These are phyloP conservation scores for Hyles lineata DNA, from an alignment of 2,888 invertebrate genomes.

Conservation along the genomic window DNA sequence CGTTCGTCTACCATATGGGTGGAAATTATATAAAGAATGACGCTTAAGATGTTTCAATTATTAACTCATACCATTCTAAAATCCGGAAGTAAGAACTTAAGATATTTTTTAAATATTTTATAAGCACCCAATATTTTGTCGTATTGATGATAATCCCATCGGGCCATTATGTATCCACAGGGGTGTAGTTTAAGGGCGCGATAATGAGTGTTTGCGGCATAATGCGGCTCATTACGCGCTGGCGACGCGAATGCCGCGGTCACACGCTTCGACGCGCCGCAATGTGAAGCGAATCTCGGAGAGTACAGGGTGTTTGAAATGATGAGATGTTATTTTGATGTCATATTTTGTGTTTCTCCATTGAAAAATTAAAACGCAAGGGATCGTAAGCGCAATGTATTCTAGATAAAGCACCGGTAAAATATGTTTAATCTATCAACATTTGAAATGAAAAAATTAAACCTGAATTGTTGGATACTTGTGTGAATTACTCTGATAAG, in stretches of 20 bases:
- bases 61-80: too few relatives aligned
- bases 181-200: slow-evolving; percentile 6
- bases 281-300: slow-evolving; percentile 32
- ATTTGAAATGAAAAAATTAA: too few relatives aligned
- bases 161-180: neutral
- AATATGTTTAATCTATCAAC: too few relatives aligned
- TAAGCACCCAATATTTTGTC: neutral
- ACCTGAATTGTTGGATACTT: too few relatives aligned
- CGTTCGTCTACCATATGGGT: too few relatives aligned
- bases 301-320: slow-evolving; percentile 34
- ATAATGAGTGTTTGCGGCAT: slow-evolving; percentile 24
- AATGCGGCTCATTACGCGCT: slow-evolving; percentile 38
- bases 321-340: neutral
- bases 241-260: slow-evolving; percentile 37
- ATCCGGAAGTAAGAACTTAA: too few relatives aligned
- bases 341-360: neutral
- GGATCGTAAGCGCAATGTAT: too few relatives aligned
- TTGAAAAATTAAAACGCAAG: neutral
- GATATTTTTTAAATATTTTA: neutral
- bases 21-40: too few relatives aligned
- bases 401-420: too few relatives aligned
- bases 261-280: slow-evolving; percentile 42
- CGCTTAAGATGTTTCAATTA: too few relatives aligned
- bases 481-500: too few relatives aligned
- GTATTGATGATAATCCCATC: slow-evolving; percentile 6